These are phyloP conservation scores for Neoniphon sammara DNA, from an alignment of 2,797 vertebrate species.

Conservation along the genomic window DNA sequence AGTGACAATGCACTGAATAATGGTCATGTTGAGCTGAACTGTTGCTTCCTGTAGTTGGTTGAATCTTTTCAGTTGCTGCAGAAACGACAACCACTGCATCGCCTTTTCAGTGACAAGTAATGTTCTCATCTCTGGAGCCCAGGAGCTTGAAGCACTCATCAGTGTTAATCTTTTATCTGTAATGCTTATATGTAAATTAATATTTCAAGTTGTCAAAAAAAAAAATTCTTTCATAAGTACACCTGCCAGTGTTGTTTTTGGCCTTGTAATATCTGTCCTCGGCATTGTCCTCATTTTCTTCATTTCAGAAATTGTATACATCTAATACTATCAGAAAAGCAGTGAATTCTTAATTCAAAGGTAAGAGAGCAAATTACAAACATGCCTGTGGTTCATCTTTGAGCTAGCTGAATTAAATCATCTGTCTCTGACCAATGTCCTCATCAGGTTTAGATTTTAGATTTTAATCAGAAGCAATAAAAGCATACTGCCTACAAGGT, in stretches of 20 bases:
- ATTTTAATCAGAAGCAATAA: conserved; percentile 40
- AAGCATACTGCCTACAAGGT: conserved; percentile 16
- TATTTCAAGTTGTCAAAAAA: neutral
- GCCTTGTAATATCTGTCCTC: neutral
- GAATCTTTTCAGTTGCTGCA: conserved; percentile 25
- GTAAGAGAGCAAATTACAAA: neutral
- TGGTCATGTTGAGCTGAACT: conserved; percentile 11
- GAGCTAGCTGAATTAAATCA: conserved; percentile 2
- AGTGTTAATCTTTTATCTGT: conserved; percentile 12
- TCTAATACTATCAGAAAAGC: neutral
- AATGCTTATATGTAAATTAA: no score
- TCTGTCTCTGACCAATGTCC: neutral
- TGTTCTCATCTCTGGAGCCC: conserved; percentile 8
- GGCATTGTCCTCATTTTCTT: neutral
- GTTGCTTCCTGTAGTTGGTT: conserved; percentile 7
- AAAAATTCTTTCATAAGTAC: neutral
- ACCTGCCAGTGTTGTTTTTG: neutral
- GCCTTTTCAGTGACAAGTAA: neutral
- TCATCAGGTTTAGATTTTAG: conserved; percentile 12
- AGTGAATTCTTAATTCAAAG: neutral
- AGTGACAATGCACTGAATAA: conserved; percentile 15
- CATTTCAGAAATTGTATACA: neutral
- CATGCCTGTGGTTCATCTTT: neutral
- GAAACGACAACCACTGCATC: conserved; percentile 15
- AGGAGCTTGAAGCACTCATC: neutral